A percentile compares a stretch with the other conserved stretches of the same genome.
phyloP scores from a whole-genome alignment of 1,140 invertebrate genomes.

The Drosophila biarmipes region DNA sequence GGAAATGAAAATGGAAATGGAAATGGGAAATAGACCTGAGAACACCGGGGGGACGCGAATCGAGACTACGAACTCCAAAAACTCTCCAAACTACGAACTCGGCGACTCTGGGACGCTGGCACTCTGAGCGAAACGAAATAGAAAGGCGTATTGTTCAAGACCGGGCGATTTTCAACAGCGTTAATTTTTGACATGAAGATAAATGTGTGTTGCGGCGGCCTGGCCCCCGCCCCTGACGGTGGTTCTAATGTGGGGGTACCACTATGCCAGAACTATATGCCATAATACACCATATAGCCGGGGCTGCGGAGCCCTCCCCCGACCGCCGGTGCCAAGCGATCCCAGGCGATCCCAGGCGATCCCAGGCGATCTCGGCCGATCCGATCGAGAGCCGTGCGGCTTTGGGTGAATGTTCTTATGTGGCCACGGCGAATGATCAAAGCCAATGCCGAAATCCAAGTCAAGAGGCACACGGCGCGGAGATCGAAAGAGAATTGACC shows the following conservation, averaged over 20 bases:
- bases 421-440: slow-evolving; percentile 77
- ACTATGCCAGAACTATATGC: neutral
- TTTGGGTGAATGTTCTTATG: slow-evolving; percentile 19
- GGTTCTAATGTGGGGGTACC: slow-evolving; percentile 46
- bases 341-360: too few species aligned
- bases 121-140: slow-evolving; percentile 40
- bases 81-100: neutral
- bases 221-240: slow-evolving; percentile 10
- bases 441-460: slow-evolving; percentile 26
- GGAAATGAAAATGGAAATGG: slow-evolving; percentile 11
- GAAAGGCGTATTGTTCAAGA: slow-evolving; percentile 59
- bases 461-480: slow-evolving; percentile 26
- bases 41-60: neutral
- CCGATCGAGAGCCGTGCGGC: neutral
- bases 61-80: neutral
- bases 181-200: slow-evolving; percentile 73
- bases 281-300: neutral
- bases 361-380: slow-evolving; percentile 13
- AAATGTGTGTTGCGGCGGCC: slow-evolving; percentile 52
- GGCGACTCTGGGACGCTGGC: neutral
- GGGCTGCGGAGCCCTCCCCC: neutral
- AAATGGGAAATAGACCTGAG: slow-evolving; percentile 1
- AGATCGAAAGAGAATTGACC: slow-evolving; percentile 61
- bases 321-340: neutral
- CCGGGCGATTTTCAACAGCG: slow-evolving; percentile 56